Conservation (phyloP, 2,113 vertebrate genomes). For the Clarias macrocephalus region DNA sequence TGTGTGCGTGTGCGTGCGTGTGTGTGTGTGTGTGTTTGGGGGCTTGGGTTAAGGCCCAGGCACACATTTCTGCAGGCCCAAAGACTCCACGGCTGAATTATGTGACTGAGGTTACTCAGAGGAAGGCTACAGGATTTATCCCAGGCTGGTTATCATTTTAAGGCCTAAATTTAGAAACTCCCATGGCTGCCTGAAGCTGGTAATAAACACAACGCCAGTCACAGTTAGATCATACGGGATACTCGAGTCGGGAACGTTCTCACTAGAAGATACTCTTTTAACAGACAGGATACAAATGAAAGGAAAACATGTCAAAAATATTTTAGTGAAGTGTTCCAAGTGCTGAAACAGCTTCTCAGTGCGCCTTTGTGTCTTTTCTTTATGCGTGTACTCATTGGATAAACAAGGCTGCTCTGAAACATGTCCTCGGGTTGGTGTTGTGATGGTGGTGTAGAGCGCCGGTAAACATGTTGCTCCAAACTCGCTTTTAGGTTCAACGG, state of each 20-base stretch:
- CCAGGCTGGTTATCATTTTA: conserved; percentile 18
- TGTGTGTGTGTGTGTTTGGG: background rate
- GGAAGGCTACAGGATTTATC: background rate
- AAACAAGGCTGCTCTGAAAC: background rate
- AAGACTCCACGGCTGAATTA: background rate
- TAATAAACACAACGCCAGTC: background rate
- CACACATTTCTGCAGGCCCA: conserved; percentile 24
- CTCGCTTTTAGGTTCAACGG: background rate
- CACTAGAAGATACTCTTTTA: background rate
- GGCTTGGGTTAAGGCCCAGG: conserved; percentile 23
- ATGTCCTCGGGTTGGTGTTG: background rate
- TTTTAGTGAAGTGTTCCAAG: background rate
- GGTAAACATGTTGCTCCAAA: background rate
- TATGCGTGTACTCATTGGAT: background rate
- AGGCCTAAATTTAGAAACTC: conserved; percentile 16
- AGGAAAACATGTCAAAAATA: background rate
- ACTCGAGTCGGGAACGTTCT: background rate
- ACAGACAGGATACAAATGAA: background rate
- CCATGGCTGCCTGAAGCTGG: background rate
- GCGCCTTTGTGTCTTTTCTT: background rate
- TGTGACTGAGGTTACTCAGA: conserved; percentile 10
- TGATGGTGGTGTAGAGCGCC: background rate
- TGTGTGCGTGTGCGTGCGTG: background rate
- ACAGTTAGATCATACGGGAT: background rate
- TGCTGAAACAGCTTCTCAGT: background rate